These are phyloP conservation scores for Syngnathus typhle DNA, from an alignment of 2,113 vertebrate species.

Conservation along the genomic window DNA sequence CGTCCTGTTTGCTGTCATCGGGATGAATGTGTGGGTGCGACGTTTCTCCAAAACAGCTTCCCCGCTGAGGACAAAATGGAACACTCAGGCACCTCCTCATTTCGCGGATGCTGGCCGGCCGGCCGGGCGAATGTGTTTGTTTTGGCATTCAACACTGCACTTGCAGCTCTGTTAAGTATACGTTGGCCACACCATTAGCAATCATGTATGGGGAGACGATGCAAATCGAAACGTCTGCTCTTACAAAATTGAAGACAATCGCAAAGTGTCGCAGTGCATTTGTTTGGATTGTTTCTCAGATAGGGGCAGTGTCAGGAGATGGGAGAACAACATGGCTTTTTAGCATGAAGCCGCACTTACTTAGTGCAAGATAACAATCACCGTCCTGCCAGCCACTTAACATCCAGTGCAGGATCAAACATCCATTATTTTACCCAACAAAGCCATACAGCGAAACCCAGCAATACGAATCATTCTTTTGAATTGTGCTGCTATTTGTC, in stretches of 20 bases:
- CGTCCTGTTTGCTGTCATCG: slow-evolving; percentile 26
- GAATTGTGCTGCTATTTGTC: too few species aligned
- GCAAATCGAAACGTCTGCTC: not conserved
- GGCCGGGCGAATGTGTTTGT: not conserved
- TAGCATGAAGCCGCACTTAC: not conserved
- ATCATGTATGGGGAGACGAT: not conserved
- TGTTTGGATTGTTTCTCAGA: too few species aligned
- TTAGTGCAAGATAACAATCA: not conserved
- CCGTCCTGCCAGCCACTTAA: not conserved
- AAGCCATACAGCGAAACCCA: too few species aligned
- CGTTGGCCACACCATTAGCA: not conserved
- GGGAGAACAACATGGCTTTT: not conserved
- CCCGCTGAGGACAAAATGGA: not conserved
- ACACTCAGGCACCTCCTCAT: not conserved
- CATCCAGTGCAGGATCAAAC: not conserved
- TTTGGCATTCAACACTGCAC: not conserved
- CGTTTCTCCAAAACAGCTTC: slow-evolving; percentile 11
- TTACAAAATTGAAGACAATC: not conserved
- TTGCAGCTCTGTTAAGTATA: not conserved
- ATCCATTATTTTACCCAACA: too few species aligned
- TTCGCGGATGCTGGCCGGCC: not conserved
- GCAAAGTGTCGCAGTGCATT: not conserved
- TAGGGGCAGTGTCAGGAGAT: not conserved
- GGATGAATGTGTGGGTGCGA: slow-evolving; percentile 2
- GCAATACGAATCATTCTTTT: too few species aligned